Conservation (phyloP, 2,888 invertebrate genomes). For the Cheilosia pagana region DNA sequence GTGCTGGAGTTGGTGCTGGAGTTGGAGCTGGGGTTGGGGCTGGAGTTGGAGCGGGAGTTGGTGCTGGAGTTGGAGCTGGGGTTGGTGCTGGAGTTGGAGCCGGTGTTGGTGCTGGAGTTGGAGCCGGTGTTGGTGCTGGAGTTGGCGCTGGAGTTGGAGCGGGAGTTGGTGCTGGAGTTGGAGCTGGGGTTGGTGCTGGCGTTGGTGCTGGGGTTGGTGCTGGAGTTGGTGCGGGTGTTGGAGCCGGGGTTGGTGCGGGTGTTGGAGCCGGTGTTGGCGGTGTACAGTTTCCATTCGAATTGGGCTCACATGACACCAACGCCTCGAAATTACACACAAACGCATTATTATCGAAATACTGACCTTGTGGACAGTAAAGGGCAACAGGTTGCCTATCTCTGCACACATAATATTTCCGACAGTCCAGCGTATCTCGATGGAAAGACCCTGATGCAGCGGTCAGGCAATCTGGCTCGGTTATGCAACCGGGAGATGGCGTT, state of each 20-base stretch:
- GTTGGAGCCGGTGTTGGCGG: not conserved
- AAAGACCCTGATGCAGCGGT: not conserved
- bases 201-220: not conserved
- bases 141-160: not conserved
- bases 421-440: conserved; percentile 19
- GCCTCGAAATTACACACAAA: conserved; percentile 25
- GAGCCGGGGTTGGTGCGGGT: not conserved
- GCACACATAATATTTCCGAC: conserved; percentile 29
- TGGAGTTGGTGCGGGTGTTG: not conserved
- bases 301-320: conserved; percentile 13
- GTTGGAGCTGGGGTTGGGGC: not conserved
- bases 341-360: conserved; percentile 14
- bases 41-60: not conserved
- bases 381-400: not conserved
- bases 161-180: not conserved
- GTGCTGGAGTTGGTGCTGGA: not conserved
- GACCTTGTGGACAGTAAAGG: not conserved
- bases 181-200: not conserved
- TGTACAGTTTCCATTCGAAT: not conserved
- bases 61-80: not conserved
- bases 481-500: not conserved
- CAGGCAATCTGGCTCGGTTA: not conserved
- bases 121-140: not conserved
- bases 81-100: not conserved
- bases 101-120: not conserved